These are phyloP conservation scores for Orthonychiurus folsomi DNA, from an alignment of 2,888 invertebrate genomes.

Conservation along the genomic window DNA sequence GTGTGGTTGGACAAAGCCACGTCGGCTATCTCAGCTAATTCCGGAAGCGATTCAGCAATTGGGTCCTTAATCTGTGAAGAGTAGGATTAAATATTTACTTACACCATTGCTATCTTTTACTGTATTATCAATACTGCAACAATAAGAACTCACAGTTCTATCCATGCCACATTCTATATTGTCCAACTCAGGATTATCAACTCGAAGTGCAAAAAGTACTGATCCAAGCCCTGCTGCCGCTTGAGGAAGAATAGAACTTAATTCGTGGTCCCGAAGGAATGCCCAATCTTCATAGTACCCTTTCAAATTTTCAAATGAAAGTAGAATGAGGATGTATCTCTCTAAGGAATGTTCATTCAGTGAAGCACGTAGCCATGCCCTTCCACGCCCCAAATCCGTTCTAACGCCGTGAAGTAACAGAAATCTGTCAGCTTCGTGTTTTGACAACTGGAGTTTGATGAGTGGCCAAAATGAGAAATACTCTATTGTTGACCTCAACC, in stretches of 20 bases:
- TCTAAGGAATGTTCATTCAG: slow-evolving; percentile 86
- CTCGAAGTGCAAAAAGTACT: slow-evolving; percentile 83
- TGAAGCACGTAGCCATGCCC: slow-evolving; percentile 80
- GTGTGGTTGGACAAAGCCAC: slow-evolving; percentile 8
- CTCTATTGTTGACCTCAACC: slow-evolving; percentile 19
- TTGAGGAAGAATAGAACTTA: slow-evolving; percentile 66
- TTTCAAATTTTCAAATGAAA: slow-evolving; percentile 27
- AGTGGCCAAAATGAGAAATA: slow-evolving; percentile 46
- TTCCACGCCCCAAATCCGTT: slow-evolving; percentile 69
- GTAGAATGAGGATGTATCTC: slow-evolving; percentile 56
- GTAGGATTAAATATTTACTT: too few species aligned
- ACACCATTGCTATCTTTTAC: too few species aligned
- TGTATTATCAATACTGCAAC: too few species aligned
- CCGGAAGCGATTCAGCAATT: slow-evolving; percentile 15
- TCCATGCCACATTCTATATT: slow-evolving; percentile 22
- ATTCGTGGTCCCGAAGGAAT: slow-evolving; percentile 69
- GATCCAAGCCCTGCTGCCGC: slow-evolving; percentile 79
- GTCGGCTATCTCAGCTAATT: slow-evolving; percentile 20
- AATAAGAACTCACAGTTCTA: slow-evolving; percentile 23
- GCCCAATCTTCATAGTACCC: slow-evolving; percentile 80
- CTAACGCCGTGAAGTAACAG: slow-evolving; percentile 58
- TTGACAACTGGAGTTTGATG: slow-evolving; percentile 57
- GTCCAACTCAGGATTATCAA: slow-evolving; percentile 73
- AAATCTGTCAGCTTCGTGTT: slow-evolving; percentile 80
- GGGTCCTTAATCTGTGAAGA: slow-evolving; percentile 13